Evolutionary conservation across 2,888 invertebrate genomes (phyloP), one percentile per base, ranked within the genome.

Genomic region (Trissolcus brochymenae): DNA sequence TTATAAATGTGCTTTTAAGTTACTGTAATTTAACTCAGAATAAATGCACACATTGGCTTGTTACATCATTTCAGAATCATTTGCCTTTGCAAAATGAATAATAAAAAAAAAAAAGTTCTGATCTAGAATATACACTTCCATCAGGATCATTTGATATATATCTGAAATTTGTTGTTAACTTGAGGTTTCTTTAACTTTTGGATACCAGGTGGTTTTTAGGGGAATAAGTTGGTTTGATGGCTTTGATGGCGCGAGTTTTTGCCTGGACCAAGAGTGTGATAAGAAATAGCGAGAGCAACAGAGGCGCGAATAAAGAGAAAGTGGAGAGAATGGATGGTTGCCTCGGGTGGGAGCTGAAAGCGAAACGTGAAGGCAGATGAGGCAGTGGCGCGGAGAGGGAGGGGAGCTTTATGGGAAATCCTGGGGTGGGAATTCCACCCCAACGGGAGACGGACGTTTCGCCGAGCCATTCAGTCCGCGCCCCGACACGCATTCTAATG

Each of bases 361-460:
- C 68, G 74, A 78, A 74, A 70, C 74, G 74, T 55, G 65, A 65
- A 71, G 66, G 66, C 61, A 61, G 73, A 70, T 72, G 77, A 60
- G 73, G 65, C 72, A 56, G 53, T n/a, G 40, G 55, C 40, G 29
- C 53, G 46, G 43, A 51, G 65, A 29, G 57, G 51, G 70, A 61
- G 66, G 60, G 61, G 54, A 57, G 76, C 76, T 77, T 76, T 79
- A 79, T 79, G 79, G 79, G 79, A 61, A 75, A 75, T 72, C 75
- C 68, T 68, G 68, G 76, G 79, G 79, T 79, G 79, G 79, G 76
- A 78, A 79, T 75, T 56, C 76, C 76, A 75, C 79, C 79, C 79
- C 68, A 60, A 73, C 79, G 65, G 61, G 76, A 78, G 79, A 79
- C 75, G 71, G 61, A 76, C 75, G 73, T 72, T 76, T 66, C 77